Percentiles rank a stretch among this genome's conserved stretches.
Conservation (phyloP, 2,888 invertebrate genomes). For the Uropetala carovei region DNA sequence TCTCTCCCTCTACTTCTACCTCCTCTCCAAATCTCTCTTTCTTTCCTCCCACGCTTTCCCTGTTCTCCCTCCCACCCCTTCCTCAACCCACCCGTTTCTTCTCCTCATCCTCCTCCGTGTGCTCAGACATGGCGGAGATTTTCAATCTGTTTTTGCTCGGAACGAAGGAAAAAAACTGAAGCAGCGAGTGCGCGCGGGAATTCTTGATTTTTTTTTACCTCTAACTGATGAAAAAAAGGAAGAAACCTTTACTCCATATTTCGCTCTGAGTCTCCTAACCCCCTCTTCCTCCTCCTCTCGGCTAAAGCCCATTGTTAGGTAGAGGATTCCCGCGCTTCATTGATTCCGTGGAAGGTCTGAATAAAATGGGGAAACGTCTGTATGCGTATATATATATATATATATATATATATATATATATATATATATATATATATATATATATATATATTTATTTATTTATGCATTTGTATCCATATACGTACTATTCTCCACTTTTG, state of each 20-base stretch:
- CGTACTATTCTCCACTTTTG: neutral
- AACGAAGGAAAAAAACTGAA: neutral
- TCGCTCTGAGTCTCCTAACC: neutral
- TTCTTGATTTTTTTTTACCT: neutral
- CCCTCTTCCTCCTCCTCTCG: neutral
- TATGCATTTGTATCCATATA: no score
- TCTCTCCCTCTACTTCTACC: neutral
- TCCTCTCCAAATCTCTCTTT: neutral
- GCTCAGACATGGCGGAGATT: conserved; percentile 18
- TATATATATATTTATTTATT: no score
- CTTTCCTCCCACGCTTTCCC: neutral
- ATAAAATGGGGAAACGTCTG: neutral
- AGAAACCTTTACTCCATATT: conserved; percentile 43
- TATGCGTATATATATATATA: neutral
- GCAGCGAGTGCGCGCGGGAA: neutral
- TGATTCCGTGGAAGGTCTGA: neutral
- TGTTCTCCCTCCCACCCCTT: neutral
- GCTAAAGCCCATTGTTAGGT: conserved; percentile 38
- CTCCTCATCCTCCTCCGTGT: neutral
- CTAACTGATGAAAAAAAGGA: neutral
- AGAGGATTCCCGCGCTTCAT: conserved; percentile 32
- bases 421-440: neutral
- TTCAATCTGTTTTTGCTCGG: conserved; percentile 44
- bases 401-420: neutral
- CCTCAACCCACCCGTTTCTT: neutral